A percentile compares a stretch with the other conserved stretches of the same genome.
phyloP scores from a whole-genome alignment of 64 coral and sea anemone species.

The Stichodactyla mertensii region DNA sequence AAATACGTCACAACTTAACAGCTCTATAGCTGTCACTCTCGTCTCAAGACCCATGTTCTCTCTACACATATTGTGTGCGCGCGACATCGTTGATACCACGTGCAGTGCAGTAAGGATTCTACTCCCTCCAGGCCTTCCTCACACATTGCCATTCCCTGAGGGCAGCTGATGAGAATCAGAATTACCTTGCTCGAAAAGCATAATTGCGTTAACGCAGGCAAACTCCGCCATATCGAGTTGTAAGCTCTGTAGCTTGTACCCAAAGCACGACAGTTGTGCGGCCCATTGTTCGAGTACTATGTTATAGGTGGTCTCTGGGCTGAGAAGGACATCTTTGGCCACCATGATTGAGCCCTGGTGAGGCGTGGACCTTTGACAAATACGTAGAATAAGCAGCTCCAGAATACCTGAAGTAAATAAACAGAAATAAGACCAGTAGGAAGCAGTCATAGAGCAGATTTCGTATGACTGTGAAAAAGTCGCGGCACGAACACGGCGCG shows the following conservation, averaged over 20 bases:
- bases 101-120: too few relatives aligned
- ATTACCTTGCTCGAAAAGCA: conserved; percentile 98
- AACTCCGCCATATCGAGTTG: conserved; percentile 99
- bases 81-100: too few relatives aligned
- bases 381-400: conserved; percentile 86
- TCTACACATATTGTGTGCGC: too few relatives aligned
- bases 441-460: too few relatives aligned
- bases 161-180: background rate
- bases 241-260: conserved; percentile 90
- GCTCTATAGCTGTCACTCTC: too few relatives aligned
- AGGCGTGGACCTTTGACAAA: conserved; percentile 90
- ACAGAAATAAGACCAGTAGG: background rate
- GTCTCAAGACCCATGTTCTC: too few relatives aligned
- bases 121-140: too few relatives aligned
- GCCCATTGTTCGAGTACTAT: conserved; percentile 89
- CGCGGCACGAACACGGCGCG: too few relatives aligned
- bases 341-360: conserved; percentile 93
- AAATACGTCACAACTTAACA: too few relatives aligned
- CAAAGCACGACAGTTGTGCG: conserved; percentile 69
- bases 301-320: conserved; percentile 74
- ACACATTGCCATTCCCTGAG: too few relatives aligned
- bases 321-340: conserved; percentile 86
- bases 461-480: too few relatives aligned
- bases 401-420: conserved; percentile 45
- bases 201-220: conserved; percentile 91